These are phyloP conservation scores for Neomicropteryx cornuta DNA, from an alignment of 1,140 invertebrate species.

Conservation along the genomic window DNA sequence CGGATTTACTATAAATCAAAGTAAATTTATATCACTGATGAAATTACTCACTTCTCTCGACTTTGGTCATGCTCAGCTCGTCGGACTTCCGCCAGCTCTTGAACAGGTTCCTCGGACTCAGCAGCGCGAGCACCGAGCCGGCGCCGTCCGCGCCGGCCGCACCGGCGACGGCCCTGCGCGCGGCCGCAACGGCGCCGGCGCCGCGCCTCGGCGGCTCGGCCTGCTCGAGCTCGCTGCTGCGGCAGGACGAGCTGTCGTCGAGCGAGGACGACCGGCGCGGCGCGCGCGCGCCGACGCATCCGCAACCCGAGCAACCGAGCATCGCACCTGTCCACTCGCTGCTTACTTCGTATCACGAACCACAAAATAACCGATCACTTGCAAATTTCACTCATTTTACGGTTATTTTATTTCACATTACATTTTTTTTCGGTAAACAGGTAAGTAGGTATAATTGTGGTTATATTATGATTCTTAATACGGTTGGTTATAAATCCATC, in stretches of 20 bases:
- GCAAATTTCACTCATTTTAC: too few relatives aligned
- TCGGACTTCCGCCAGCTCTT: conserved; percentile 42
- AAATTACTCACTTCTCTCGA: conserved; percentile 55
- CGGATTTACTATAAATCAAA: too few relatives aligned
- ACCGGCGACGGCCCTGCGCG: conserved; percentile 16
- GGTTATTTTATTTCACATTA: too few relatives aligned
- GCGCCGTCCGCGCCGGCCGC: conserved; percentile 16
- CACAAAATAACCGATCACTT: too few relatives aligned
- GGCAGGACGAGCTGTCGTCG: conserved; percentile 46
- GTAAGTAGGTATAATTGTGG: too few relatives aligned
- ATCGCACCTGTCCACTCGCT: conserved; percentile 5
- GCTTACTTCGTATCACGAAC: too few relatives aligned
- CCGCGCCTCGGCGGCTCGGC: conserved; percentile 17
- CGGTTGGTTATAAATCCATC: too few relatives aligned
- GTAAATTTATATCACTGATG: too few relatives aligned
- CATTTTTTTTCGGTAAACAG: too few relatives aligned
- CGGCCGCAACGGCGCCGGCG: conserved; percentile 16
- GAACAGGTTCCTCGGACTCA: conserved; percentile 36
- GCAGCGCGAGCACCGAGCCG: conserved; percentile 32
- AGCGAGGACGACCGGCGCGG: conserved; percentile 29
- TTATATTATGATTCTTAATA: too few relatives aligned
- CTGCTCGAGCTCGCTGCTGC: conserved; percentile 45
- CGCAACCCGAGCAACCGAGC: conserved; percentile 29
- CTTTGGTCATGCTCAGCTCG: conserved; percentile 54
- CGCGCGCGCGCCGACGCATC: conserved; percentile 34